Base-by-base conservation (phyloP, 2,888 invertebrate genomes). In the Limnephilus marmoratus region DNA sequence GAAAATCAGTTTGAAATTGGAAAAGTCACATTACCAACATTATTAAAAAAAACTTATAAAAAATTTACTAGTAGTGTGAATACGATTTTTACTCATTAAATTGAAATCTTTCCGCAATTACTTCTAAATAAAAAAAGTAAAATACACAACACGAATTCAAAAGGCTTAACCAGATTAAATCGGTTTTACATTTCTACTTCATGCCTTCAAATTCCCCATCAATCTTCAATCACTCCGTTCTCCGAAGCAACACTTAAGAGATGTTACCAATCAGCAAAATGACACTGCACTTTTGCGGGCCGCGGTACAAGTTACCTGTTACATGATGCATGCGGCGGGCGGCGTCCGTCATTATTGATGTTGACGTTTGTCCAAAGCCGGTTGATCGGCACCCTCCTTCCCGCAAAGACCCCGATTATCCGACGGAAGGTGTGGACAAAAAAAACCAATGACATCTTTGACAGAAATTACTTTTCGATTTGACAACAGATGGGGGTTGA, bases 191-290 rank as follows among this genome's bases (percentile, higher is more conserved):
- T 31, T 82, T 82, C 34, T 82, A 82, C 82, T 34, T 18, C 5
- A 13, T 34, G 7, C 82, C 82, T 82, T 82, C 15, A 34, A 82
- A 82, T 41, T 85, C 82, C 34, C 34, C 82, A 15, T 31, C 82
- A 34, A 13, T 37, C 85, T 41, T 45, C 12, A 9, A 85, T 41
- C 34, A 82, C 18, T 82, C 15, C 24, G 3, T 85, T n/a, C 85
- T 4, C 34, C 31, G 41, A 49, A 41, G 49, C 81, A 80, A 41
- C 68, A 82, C 37, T 68, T 89, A 90, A 93, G 86, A 92, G 91
- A 81, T 81, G 92, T 91, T 92, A 93, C 92, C 93, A 93, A 93
- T 93, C 93, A 93, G 92, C 89, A 85, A 93, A 93, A 93, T 93
- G 93, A 93, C 93, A 90, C 41, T 81, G 92, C 93, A 87, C 91